Evolutionary conservation across 2,888 invertebrate genomes (phyloP).

Genomic region (Diogma glabrata): DNA sequence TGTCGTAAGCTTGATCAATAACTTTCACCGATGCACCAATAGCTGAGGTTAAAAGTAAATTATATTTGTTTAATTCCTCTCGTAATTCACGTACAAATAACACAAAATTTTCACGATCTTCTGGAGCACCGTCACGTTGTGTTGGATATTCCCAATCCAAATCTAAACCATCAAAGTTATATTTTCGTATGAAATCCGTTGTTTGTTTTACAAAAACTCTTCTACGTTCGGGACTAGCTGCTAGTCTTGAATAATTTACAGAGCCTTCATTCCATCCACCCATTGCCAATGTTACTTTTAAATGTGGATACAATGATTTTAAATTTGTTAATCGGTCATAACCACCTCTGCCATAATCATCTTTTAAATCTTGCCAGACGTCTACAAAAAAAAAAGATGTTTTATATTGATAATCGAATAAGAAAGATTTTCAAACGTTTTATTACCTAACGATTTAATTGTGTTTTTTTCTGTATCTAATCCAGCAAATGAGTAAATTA

Average conservation of each 20-base stretch:
- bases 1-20: conserved; percentile 66
- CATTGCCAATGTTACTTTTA: conserved; percentile 65
- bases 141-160: conserved; percentile 77
- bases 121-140: conserved; percentile 58
- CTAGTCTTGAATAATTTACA: conserved; percentile 41
- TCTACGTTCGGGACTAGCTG: conserved; percentile 49
- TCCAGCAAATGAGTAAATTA: conserved; percentile 73
- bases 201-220: conserved; percentile 58
- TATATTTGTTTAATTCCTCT: conserved; percentile 53
- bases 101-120: conserved; percentile 68
- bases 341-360: conserved; percentile 60
- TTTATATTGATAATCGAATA: conserved; percentile 1
- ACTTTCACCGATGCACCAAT: conserved; percentile 65
- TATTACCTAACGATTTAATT: conserved; percentile 57
- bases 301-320: conserved; percentile 53
- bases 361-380: conserved; percentile 64
- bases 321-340: conserved; percentile 56
- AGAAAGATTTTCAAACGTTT: background rate
- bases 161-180: conserved; percentile 35
- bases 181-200: conserved; percentile 46
- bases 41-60: conserved; percentile 67
- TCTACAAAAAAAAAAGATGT: conserved; percentile 38
- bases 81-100: conserved; percentile 64
- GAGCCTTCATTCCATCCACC: conserved; percentile 92
- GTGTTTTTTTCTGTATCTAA: conserved; percentile 51